phyloP scores from a whole-genome alignment of 2,888 invertebrate species.

The Torymus auratus region DNA sequence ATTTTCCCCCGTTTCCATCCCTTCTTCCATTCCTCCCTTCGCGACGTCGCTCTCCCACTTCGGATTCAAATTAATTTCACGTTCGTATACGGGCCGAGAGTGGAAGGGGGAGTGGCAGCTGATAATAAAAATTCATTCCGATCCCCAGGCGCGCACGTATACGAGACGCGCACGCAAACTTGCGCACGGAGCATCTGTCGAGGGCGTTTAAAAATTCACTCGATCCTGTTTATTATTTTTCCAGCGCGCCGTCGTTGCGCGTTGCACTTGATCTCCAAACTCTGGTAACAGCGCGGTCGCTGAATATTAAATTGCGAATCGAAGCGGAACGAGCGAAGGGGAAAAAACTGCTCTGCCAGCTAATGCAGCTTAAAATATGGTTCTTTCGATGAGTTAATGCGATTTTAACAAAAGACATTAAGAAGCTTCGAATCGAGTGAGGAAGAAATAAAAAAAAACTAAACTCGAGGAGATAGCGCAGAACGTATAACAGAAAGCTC shows the following conservation, averaged over 20 bases:
- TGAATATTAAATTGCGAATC: background rate
- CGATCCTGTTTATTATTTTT: slow-evolving; percentile 61
- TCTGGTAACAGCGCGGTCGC: slow-evolving; percentile 9
- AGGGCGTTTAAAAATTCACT: slow-evolving; percentile 52
- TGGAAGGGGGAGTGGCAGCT: background rate
- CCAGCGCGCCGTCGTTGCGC: background rate
- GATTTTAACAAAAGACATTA: no score
- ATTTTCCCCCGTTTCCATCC: slow-evolving; percentile 30
- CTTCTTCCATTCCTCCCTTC: slow-evolving; percentile 36
- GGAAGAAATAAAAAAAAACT: no score
- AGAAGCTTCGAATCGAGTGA: no score
- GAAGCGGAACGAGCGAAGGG: background rate
- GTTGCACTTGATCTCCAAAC: slow-evolving; percentile 55
- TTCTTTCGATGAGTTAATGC: no score
- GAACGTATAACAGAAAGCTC: no score
- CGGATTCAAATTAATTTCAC: slow-evolving; percentile 63
- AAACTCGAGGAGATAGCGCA: no score
- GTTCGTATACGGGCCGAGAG: slow-evolving; percentile 53
- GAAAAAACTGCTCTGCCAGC: background rate
- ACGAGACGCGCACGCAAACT: background rate
- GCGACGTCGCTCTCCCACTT: slow-evolving; percentile 36
- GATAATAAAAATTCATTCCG: slow-evolving; percentile 62
- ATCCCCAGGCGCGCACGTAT: slow-evolving; percentile 40
- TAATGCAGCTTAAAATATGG: background rate
- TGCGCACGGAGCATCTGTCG: slow-evolving; percentile 59